Conservation (phyloP, 2,797 vertebrate species). For the Chanos chanos region DNA sequence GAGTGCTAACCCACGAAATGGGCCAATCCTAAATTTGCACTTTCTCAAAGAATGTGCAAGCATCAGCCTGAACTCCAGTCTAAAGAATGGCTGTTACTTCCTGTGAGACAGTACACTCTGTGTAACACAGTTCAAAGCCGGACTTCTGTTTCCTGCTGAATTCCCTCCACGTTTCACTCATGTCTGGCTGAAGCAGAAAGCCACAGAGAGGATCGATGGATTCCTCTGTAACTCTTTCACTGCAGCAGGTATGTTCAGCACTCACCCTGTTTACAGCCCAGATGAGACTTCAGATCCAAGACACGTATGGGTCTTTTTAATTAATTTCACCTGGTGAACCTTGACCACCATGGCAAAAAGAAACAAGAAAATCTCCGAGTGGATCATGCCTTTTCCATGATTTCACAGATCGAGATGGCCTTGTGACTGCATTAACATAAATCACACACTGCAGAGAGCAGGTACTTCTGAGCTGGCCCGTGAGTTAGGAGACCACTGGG, state of each 20-base stretch:
- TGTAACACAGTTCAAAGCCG: constrained; percentile 44
- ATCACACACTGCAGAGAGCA: constrained; percentile 56
- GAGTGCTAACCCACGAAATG: too few relatives aligned
- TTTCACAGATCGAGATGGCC: constrained; percentile 31
- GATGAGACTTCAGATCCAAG: constrained; percentile 28
- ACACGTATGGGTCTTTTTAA: constrained; percentile 5
- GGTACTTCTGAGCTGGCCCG: constrained; percentile 43
- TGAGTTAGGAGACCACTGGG: constrained; percentile 60
- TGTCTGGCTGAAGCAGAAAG: constrained; percentile 52
- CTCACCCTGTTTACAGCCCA: constrained; percentile 13
- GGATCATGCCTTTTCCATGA: constrained; percentile 13
- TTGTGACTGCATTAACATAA: constrained; percentile 61
- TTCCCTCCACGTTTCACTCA: constrained; percentile 43
- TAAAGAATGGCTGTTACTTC: constrained; percentile 29
- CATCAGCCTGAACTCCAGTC: constrained; percentile 38
- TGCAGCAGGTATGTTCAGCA: neutral
- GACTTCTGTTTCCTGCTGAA: constrained; percentile 57
- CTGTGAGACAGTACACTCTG: neutral
- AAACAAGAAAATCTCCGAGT: neutral
- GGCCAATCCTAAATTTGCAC: neutral
- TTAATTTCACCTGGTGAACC: constrained; percentile 26
- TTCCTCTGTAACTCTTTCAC: constrained; percentile 20
- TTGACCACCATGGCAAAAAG: constrained; percentile 25
- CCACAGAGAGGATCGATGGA: constrained; percentile 18
- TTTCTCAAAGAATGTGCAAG: constrained; percentile 33